phyloP scores from a whole-genome alignment of 1,140 invertebrate genomes.

The Helicoverpa armigera region DNA sequence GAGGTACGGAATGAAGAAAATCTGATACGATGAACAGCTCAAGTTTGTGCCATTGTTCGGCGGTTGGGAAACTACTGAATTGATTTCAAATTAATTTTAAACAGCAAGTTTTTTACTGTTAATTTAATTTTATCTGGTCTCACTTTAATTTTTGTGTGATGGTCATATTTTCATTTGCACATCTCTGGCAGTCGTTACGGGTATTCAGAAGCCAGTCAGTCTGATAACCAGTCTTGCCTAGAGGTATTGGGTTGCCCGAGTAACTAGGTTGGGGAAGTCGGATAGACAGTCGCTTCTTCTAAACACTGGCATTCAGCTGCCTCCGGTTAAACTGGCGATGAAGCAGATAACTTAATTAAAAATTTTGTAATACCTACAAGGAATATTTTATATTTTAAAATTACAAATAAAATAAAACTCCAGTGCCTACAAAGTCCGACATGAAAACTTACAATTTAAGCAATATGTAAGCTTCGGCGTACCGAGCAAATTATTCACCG shows the following conservation, averaged over 20 bases:
- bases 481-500: slow-evolving; percentile 24
- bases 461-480: slow-evolving; percentile 4
- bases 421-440: background rate
- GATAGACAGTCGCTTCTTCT: too few species aligned
- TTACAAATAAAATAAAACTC: background rate
- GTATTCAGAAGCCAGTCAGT: too few species aligned
- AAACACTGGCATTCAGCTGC: too few species aligned
- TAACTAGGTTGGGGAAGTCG: too few species aligned
- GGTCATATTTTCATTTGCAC: too few species aligned
- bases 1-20: slow-evolving; percentile 32
- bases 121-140: background rate
- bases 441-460: slow-evolving; percentile 26
- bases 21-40: slow-evolving; percentile 25
- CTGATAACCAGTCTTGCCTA: too few species aligned
- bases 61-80: slow-evolving; percentile 8
- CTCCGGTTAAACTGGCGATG: background rate
- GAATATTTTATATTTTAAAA: too few species aligned
- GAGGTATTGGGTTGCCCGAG: too few species aligned
- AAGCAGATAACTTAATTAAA: too few species aligned
- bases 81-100: slow-evolving; percentile 27
- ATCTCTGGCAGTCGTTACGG: too few species aligned
- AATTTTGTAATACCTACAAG: too few species aligned
- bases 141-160: too few species aligned
- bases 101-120: background rate
- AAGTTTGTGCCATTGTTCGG: slow-evolving; percentile 35